Evolutionary conservation across 2,797 vertebrate species (phyloP).

Genomic region (Acanthiza pusilla): DNA sequence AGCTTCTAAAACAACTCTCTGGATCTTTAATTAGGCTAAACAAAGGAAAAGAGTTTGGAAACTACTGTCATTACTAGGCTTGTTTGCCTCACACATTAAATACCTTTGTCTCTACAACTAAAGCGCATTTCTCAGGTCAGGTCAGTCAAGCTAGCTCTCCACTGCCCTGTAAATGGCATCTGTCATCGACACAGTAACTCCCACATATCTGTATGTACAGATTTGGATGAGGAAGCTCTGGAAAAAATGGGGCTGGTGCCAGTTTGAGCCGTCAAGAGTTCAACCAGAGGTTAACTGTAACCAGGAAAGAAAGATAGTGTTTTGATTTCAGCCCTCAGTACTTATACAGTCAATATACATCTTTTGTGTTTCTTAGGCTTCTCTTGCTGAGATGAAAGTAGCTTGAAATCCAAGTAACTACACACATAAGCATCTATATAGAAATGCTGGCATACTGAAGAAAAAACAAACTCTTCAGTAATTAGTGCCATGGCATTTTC

Average conservation of each 20-base stretch:
- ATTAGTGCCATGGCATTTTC: not conserved
- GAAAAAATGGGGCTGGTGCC: not conserved
- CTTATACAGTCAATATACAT: not conserved
- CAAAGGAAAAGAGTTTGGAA: not conserved
- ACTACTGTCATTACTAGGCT: not conserved
- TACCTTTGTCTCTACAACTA: not conserved
- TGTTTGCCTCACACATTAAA: not conserved
- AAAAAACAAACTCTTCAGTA: not conserved
- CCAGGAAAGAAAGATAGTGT: not conserved
- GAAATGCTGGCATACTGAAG: not conserved
- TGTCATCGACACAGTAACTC: not conserved
- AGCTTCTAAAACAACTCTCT: not conserved
- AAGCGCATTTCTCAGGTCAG: not conserved
- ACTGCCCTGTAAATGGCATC: not conserved
- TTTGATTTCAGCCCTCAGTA: not conserved
- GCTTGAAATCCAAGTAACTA: not conserved
- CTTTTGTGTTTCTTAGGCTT: not conserved
- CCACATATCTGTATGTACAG: not conserved
- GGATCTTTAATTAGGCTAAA: not conserved
- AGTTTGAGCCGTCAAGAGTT: not conserved
- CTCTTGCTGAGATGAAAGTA: not conserved
- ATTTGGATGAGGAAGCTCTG: not conserved
- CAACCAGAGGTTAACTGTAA: slow-evolving; percentile 17
- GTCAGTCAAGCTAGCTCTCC: not conserved
- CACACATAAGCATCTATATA: not conserved